Base-by-base conservation (phyloP, 2,888 invertebrate genomes). In the Craniophora ligustri region DNA sequence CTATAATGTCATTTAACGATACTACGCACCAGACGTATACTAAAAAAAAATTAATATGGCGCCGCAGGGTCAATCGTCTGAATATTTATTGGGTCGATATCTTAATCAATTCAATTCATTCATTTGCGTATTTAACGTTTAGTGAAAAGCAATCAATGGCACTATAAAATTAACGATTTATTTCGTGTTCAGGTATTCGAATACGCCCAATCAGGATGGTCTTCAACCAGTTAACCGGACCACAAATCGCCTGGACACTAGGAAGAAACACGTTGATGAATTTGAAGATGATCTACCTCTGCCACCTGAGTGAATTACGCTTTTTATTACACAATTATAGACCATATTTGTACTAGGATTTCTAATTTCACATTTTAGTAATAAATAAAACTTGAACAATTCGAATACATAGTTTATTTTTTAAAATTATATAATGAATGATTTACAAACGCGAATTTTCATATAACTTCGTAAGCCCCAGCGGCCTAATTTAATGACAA, bases 231-330 rank as follows among this genome's bases (percentile, higher is more conserved):
- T 71, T 41, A 81, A 70, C 14, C 82, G 88, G 0, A 77, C 85
- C 0, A 57, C 79, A 1, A 75, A 74, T 6, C 82, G 85, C 1
- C 39, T 72, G 1, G 86, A 84, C 3, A 67, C 51, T 11, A 85
- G 78, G 57, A 89, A 86, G 79, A 91, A 86, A 67, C 69, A 77
- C 26, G 36, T 75, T 5, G 90, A 89, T 26, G 88, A 89, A 28
- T 86, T 84, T 44, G 91, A 91, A 2, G 91, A 91, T n/a, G 93
- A 93, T 35, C 72, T 93, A 35, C 93, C 93, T 8, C 69, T 93
- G 30, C 93, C 93, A 1, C 93, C 92, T 1, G 93, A 93, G 61
- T 93, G 78, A 69, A 6, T 14, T 7, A 8, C 26, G 0, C 39
- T 38, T 6, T 14, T 42, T 11, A 28, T 41, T 2, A 21, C 7